Percentiles rank a stretch among this genome's conserved stretches.
These are phyloP conservation scores for Protosalanx chinensis DNA, from an alignment of 2,797 vertebrate species.

Conservation along the genomic window DNA sequence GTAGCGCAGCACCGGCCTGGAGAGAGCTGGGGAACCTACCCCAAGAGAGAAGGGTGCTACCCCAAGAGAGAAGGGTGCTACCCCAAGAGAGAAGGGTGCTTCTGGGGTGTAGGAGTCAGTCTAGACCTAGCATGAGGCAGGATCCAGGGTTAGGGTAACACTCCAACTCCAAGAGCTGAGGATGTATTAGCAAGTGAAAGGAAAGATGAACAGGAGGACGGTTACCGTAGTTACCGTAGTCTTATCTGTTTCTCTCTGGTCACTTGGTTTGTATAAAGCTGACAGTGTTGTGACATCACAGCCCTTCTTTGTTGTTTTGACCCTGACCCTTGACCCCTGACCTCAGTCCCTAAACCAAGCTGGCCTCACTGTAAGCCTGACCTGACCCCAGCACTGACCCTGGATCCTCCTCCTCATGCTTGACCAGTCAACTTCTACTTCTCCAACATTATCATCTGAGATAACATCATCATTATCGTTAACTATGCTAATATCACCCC, in stretches of 20 bases:
- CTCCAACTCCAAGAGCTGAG: constrained; percentile 33
- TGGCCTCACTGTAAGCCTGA: constrained; percentile 25
- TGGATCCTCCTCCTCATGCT: too few species aligned
- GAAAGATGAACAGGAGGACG: constrained; percentile 26
- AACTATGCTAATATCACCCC: neutral
- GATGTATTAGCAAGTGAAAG: constrained; percentile 14
- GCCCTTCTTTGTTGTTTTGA: constrained; percentile 22
- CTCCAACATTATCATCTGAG: constrained; percentile 3
- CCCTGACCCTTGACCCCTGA: too few species aligned
- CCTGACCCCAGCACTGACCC: too few species aligned
- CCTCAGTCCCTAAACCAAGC: neutral
- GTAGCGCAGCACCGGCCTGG: constrained; percentile 60
- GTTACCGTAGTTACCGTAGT: constrained; percentile 12
- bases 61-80: neutral
- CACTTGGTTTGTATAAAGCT: constrained; percentile 24
- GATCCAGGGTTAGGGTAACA: constrained; percentile 12
- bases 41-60: constrained; percentile 14
- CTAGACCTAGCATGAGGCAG: constrained; percentile 4
- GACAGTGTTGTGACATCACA: constrained; percentile 19
- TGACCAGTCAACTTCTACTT: neutral
- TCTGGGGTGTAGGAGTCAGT: constrained; percentile 12
- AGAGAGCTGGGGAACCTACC: neutral
- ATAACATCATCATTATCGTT: too few species aligned
- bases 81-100: constrained; percentile 14
- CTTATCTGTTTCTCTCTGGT: constrained; percentile 6